Conservation (phyloP, 2,797 vertebrate genomes). For the Aulostomus chinensis region DNA sequence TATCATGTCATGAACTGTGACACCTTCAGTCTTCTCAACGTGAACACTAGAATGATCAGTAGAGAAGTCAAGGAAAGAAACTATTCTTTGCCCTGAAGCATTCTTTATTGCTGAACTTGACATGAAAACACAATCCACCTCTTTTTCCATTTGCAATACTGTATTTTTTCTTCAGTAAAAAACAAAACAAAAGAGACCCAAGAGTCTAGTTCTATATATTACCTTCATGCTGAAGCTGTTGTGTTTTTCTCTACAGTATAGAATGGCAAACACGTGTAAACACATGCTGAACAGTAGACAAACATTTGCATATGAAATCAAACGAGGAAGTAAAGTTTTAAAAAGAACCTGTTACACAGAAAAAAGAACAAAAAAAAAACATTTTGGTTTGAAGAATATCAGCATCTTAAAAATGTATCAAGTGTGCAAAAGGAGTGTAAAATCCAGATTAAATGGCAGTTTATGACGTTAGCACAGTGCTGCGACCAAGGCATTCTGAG, state of each 20-base stretch:
- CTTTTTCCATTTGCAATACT: conserved; percentile 10
- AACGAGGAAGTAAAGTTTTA: too few relatives aligned
- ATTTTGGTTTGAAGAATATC: conserved; percentile 39
- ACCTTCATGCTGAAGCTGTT: too few relatives aligned
- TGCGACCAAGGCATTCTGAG: conserved; percentile 21
- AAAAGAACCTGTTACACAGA: conserved; percentile 1
- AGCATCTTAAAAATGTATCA: not conserved
- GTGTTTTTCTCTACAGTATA: too few relatives aligned
- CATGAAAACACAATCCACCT: conserved; percentile 25
- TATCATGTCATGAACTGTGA: conserved; percentile 1
- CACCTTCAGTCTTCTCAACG: too few relatives aligned
- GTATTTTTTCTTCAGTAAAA: too few relatives aligned
- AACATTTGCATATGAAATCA: too few relatives aligned
- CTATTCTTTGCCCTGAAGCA: not conserved
- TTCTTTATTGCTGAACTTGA: conserved; percentile 49
- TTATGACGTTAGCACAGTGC: conserved; percentile 15
- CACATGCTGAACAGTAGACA: too few relatives aligned
- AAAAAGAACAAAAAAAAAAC: conserved; percentile 18
- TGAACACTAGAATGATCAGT: too few relatives aligned
- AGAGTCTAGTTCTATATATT: too few relatives aligned
- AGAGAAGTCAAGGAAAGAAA: conserved; percentile 12
- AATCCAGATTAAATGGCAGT: conserved; percentile 9
- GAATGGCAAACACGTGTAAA: too few relatives aligned
- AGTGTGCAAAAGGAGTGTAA: not conserved
- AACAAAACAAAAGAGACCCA: too few relatives aligned